Percentiles rank a stretch among this genome's conserved stretches.
phyloP scores from a whole-genome alignment of 2,888 invertebrate species.

The Yponomeuta plumbellus region DNA sequence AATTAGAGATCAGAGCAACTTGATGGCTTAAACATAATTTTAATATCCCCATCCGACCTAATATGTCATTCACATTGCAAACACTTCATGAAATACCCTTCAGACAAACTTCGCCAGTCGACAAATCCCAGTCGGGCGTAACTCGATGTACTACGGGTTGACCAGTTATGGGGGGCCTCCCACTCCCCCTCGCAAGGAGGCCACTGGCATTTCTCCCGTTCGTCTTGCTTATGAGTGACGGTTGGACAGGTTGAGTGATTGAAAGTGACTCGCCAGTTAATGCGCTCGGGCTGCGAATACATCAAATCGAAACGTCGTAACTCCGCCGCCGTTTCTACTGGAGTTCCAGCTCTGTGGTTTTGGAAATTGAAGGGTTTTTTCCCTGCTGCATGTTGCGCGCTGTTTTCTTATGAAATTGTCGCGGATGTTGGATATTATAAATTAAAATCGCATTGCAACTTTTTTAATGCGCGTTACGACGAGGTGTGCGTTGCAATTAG shows the following conservation, averaged over 20 bases:
- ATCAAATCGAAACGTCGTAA: constrained; percentile 36
- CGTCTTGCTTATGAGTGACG: constrained; percentile 76
- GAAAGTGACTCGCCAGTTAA: constrained; percentile 75
- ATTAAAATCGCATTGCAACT: constrained; percentile 65
- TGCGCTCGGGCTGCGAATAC: constrained; percentile 59
- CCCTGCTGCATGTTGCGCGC: neutral
- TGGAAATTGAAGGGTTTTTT: constrained; percentile 10
- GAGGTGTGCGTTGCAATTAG: constrained; percentile 59
- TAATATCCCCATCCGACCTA: neutral
- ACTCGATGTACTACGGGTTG: constrained; percentile 42
- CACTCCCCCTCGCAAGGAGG: constrained; percentile 43
- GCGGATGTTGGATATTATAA: constrained; percentile 42
- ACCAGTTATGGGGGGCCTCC: constrained; percentile 31
- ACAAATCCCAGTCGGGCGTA: constrained; percentile 59
- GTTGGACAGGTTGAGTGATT: constrained; percentile 74
- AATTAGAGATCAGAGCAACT: neutral
- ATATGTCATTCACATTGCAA: neutral
- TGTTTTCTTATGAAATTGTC: constrained; percentile 16
- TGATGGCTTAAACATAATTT: neutral
- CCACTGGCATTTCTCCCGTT: constrained; percentile 65
- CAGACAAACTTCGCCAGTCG: constrained; percentile 69
- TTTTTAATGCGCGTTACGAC: constrained; percentile 50
- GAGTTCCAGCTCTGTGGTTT: constrained; percentile 39
- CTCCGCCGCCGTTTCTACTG: constrained; percentile 31
- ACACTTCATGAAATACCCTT: constrained; percentile 24